Evolutionary conservation across 2,113 vertebrate species (phyloP).

Genomic region (Theropithecus gelada): DNA sequence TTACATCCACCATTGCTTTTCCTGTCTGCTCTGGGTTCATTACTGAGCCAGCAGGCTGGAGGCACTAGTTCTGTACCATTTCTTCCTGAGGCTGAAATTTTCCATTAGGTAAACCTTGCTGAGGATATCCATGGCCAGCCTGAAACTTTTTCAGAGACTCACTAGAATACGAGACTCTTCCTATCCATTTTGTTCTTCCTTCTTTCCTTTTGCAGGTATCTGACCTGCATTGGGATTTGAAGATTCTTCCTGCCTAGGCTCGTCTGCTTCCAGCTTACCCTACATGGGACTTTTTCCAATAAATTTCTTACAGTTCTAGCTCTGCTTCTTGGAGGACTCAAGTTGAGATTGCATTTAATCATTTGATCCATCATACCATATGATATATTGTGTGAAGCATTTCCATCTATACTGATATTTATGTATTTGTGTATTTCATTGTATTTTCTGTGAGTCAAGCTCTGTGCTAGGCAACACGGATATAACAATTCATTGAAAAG

Average conservation of each 20-base stretch:
- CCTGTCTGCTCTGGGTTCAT: not conserved
- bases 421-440: not conserved
- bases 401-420: not conserved
- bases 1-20: not conserved
- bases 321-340: not conserved
- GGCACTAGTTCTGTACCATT: not conserved
- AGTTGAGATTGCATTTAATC: not conserved
- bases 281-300: not conserved
- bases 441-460: not conserved
- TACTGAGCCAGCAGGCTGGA: not conserved
- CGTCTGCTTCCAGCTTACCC: not conserved
- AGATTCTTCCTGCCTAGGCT: not conserved
- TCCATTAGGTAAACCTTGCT: not conserved
- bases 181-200: not conserved
- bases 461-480: not conserved
- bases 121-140: not conserved
- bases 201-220: not conserved
- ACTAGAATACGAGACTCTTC: not conserved
- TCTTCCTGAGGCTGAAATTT: not conserved
- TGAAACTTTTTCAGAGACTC: not conserved
- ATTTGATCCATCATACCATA: not conserved
- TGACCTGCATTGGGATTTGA: not conserved
- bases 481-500: not conserved
- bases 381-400: not conserved
- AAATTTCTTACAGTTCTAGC: not conserved